These are phyloP conservation scores for Pantherophis vulpinus DNA, from an alignment of 2,797 vertebrate species.

Conservation along the genomic window DNA sequence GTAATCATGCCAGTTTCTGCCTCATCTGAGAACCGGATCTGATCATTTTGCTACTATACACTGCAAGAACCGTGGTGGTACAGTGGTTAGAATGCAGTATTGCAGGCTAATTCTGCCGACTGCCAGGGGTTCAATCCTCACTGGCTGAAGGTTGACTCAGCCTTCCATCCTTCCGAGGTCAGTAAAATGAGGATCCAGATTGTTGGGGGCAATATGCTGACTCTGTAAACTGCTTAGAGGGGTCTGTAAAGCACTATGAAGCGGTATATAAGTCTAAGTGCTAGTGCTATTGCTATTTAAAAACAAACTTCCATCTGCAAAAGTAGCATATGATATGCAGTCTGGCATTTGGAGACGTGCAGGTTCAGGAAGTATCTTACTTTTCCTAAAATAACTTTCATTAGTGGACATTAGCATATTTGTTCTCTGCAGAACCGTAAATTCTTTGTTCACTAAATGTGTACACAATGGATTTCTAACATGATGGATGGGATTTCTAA, in stretches of 20 bases:
- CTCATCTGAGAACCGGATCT: neutral
- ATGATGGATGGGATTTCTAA: neutral
- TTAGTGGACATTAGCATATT: neutral
- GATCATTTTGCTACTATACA: neutral
- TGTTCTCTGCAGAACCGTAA: neutral
- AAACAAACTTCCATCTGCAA: neutral
- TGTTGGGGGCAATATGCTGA: no score
- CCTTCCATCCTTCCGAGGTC: no score
- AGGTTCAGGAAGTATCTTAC: neutral
- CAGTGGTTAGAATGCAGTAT: no score
- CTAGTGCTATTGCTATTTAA: neutral
- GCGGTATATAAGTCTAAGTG: no score
- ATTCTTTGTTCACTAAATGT: neutral
- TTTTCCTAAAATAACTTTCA: neutral
- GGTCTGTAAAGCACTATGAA: no score
- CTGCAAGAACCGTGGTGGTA: no score
- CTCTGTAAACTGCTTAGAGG: no score
- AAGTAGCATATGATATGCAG: neutral
- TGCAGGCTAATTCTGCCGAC: no score
- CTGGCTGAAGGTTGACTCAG: no score
- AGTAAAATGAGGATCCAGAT: no score
- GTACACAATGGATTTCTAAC: neutral
- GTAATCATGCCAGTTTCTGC: neutral
- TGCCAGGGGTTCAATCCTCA: no score
- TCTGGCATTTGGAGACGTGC: neutral